Conservation (phyloP, 2,888 invertebrate genomes). For the Plagodis dolabraria region DNA sequence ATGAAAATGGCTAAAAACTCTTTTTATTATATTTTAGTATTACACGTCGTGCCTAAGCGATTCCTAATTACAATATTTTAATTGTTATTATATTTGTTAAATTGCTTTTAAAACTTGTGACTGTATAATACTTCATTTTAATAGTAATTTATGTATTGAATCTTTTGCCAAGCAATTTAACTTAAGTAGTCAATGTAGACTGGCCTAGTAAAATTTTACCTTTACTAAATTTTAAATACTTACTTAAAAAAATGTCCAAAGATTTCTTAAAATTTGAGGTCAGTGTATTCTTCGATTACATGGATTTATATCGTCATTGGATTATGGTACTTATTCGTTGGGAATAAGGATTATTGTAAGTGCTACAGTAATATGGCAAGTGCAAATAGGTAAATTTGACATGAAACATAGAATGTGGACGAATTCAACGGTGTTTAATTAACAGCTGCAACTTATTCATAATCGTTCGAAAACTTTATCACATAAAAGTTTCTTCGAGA, state of each 20-base stretch:
- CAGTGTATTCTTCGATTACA: conserved; percentile 36
- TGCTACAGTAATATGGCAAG: conserved; percentile 14
- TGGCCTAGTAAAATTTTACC: conserved; percentile 37
- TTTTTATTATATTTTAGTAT: conserved; percentile 26
- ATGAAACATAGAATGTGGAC: too few species aligned
- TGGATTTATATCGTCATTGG: conserved; percentile 25
- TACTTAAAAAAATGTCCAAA: conserved; percentile 33
- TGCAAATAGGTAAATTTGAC: background rate
- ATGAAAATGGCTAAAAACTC: conserved; percentile 16
- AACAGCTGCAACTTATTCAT: too few species aligned
- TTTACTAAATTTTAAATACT: conserved; percentile 31
- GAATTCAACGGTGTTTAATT: too few species aligned
- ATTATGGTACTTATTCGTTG: conserved; percentile 31
- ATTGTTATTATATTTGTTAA: conserved; percentile 33
- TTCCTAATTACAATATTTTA: conserved; percentile 28
- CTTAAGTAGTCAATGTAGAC: conserved; percentile 31
- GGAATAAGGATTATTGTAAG: conserved; percentile 16
- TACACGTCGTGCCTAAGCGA: conserved; percentile 15
- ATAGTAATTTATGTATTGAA: conserved; percentile 30
- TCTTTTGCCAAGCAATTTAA: conserved; percentile 32
- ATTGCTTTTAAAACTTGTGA: conserved; percentile 23
- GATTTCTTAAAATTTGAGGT: conserved; percentile 39
- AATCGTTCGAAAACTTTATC: too few species aligned
- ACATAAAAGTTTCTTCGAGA: too few species aligned
- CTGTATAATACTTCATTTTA: conserved; percentile 27